These are phyloP conservation scores for Heterodera carotae DNA, from an alignment of 1,140 invertebrate species.

Conservation along the genomic window DNA sequence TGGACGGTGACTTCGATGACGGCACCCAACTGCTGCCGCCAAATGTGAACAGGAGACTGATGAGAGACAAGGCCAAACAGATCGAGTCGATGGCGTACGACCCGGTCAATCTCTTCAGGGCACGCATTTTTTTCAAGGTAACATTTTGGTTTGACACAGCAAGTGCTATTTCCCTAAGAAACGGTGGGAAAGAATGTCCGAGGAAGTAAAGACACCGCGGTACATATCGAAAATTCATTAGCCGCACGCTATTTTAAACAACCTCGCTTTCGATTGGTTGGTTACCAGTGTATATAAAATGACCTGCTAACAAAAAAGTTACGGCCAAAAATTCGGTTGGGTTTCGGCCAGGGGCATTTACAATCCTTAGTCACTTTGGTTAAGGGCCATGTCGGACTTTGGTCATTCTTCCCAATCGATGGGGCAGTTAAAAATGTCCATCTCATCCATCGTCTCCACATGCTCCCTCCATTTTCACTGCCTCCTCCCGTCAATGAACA, in stretches of 20 bases:
- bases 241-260: no score
- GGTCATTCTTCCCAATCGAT: not conserved
- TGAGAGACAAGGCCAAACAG: not conserved
- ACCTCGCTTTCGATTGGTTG: no score
- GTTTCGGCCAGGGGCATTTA: no score
- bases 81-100: not conserved
- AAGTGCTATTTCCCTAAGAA: not conserved
- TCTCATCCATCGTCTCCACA: not conserved
- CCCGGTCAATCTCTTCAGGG: not conserved
- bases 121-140: not conserved
- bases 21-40: not conserved
- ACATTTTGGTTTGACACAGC: no score
- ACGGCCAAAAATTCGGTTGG: no score
- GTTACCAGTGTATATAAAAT: no score
- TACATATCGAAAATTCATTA: no score
- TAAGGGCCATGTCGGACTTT: not conserved
- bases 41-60: not conserved
- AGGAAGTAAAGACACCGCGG: no score
- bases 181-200: not conserved
- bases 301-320: no score
- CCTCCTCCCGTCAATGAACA: not conserved
- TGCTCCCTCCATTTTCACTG: not conserved
- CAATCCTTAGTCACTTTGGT: no score
- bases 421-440: not conserved
- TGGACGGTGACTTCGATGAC: not conserved